Evolutionary conservation across 2,888 invertebrate genomes (phyloP).

Genomic region (Coleophora flavipennella): DNA sequence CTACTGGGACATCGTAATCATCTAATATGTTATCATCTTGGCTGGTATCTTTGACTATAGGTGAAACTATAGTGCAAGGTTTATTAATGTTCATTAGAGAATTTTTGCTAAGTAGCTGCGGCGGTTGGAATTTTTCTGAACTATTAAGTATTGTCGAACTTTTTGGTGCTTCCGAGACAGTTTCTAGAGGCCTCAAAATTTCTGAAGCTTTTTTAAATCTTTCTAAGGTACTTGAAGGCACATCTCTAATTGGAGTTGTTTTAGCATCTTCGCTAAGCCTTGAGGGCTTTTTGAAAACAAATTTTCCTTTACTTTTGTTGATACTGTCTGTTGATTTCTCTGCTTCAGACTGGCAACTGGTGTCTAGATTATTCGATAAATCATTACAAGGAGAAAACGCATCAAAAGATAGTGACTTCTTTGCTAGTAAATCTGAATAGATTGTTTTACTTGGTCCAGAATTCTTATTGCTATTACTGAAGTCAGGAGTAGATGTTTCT

Average conservation of each 20-base stretch:
- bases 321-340: constrained; percentile 25
- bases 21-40: constrained; percentile 20
- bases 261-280: constrained; percentile 29
- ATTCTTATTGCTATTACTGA: constrained; percentile 23
- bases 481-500: constrained; percentile 44
- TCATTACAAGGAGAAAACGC: constrained; percentile 33
- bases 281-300: constrained; percentile 59
- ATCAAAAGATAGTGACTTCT: constrained; percentile 42
- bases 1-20: constrained; percentile 36
- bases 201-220: constrained; percentile 46
- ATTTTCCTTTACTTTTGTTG: constrained; percentile 50
- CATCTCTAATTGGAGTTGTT: constrained; percentile 29
- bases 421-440: constrained; percentile 34
- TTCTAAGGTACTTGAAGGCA: constrained; percentile 48
- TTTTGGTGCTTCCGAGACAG: constrained; percentile 28
- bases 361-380: constrained; percentile 23
- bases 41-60: constrained; percentile 25
- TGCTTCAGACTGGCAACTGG: constrained; percentile 27
- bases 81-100: constrained; percentile 31
- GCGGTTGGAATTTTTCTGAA: constrained; percentile 56
- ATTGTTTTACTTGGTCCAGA: constrained; percentile 32
- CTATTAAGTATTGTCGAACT: constrained; percentile 36
- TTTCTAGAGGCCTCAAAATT: constrained; percentile 42
- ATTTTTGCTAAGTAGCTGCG: constrained; percentile 33
- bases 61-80: constrained; percentile 31